Evolutionary conservation across 2,797 vertebrate species (phyloP).

Genomic region (Clarias fuscus): DNA sequence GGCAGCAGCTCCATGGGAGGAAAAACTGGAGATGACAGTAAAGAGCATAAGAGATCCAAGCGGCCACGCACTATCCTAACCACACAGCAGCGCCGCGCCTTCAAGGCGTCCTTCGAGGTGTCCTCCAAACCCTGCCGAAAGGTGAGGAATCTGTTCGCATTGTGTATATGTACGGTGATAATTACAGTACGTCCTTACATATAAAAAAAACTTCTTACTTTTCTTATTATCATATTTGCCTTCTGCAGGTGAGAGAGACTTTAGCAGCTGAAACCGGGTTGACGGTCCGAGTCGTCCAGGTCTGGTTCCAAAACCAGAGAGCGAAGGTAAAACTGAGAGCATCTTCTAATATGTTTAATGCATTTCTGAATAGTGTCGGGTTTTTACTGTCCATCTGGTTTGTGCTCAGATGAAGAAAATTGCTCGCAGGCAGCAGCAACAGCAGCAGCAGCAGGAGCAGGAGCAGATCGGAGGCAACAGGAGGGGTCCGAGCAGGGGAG

Average conservation of each 20-base stretch:
- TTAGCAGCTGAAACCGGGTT: constrained; percentile 88
- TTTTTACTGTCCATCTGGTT: constrained; percentile 29
- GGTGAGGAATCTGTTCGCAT: constrained; percentile 65
- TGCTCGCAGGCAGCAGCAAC: constrained; percentile 85
- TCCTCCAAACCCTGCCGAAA: constrained; percentile 91
- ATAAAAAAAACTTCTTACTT: background rate
- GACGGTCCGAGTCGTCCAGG: constrained; percentile 88
- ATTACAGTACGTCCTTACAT: background rate
- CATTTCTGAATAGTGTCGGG: background rate
- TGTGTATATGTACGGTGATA: background rate
- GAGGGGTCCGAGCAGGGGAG: constrained; percentile 76
- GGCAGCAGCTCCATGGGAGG: constrained; percentile 76
- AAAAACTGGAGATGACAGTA: constrained; percentile 81
- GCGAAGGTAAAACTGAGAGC: constrained; percentile 80
- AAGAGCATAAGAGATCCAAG: constrained; percentile 88
- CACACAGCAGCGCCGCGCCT: constrained; percentile 88
- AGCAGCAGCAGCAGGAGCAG: constrained; percentile 85
- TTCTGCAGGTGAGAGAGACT: constrained; percentile 83
- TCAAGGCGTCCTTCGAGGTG: constrained; percentile 91
- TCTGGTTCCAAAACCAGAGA: constrained; percentile 93
- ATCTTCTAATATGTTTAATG: background rate
- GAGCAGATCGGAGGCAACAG: constrained; percentile 82
- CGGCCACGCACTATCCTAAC: constrained; percentile 89
- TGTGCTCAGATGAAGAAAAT: constrained; percentile 88
- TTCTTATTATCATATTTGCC: background rate